Conservation (phyloP, 2,113 vertebrate genomes). For the Pelmatolapia mariae region DNA sequence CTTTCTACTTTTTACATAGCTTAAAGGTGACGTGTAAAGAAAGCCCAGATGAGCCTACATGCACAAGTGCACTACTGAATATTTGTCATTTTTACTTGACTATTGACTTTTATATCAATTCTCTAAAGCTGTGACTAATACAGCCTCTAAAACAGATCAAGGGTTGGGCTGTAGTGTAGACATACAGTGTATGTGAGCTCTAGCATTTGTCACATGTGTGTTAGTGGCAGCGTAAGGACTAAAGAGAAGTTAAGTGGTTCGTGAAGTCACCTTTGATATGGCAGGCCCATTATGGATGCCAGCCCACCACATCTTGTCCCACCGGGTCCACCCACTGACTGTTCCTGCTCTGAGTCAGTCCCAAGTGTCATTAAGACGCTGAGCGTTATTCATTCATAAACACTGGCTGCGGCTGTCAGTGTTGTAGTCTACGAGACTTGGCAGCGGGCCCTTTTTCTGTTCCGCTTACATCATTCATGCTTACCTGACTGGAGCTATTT, state of each 20-base stretch:
- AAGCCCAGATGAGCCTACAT: not conserved
- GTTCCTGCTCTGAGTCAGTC: constrained; percentile 37
- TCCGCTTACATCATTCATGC: constrained; percentile 65
- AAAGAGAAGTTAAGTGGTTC: not conserved
- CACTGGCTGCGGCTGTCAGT: constrained; percentile 41
- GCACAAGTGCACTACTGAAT: not conserved
- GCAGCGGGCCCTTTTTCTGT: constrained; percentile 43
- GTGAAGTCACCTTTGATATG: constrained; percentile 19
- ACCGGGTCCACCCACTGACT: constrained; percentile 18
- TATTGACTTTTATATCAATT: not conserved
- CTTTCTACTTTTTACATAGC: not conserved
- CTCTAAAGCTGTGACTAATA: not conserved
- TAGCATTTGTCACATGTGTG: not conserved
- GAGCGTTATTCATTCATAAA: constrained; percentile 64
- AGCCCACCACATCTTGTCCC: not conserved
- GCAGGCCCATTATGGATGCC: constrained; percentile 2
- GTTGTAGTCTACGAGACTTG: constrained; percentile 56
- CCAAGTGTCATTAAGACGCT: constrained; percentile 35
- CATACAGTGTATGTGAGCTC: not conserved
- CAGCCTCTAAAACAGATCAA: not conserved
- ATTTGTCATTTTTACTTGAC: not conserved
- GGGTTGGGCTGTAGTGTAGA: not conserved
- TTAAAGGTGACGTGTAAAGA: not conserved
- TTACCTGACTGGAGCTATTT: constrained; percentile 68
- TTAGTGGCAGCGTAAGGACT: not conserved